Conservation (phyloP, 1,140 invertebrate genomes). For the Cherax quadricarinatus region DNA sequence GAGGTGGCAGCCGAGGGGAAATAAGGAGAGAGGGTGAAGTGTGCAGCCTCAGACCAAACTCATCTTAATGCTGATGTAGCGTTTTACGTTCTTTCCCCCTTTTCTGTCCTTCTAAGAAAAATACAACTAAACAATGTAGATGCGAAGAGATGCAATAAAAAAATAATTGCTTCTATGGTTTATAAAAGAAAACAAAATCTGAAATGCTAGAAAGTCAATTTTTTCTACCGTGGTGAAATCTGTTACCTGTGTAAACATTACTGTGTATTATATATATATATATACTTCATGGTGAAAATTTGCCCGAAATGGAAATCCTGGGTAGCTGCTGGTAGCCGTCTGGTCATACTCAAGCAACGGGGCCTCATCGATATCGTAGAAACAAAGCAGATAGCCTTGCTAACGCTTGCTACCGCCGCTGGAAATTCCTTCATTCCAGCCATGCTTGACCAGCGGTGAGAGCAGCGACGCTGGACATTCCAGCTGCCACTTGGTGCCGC, state of each 20-base stretch:
- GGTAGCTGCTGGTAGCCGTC: too few relatives aligned
- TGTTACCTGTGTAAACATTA: too few relatives aligned
- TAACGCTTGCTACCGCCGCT: conserved; percentile 38
- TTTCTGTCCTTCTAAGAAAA: not conserved
- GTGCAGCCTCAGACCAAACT: not conserved
- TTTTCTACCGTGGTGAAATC: too few relatives aligned
- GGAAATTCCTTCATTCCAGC: conserved; percentile 70
- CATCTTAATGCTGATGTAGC: not conserved
- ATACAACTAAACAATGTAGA: not conserved
- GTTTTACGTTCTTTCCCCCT: not conserved
- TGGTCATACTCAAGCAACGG: not conserved
- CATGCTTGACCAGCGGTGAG: conserved; percentile 67
- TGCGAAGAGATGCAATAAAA: too few relatives aligned
- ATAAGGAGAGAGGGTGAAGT: conserved; percentile 12
- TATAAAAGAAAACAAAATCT: too few relatives aligned
- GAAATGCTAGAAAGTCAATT: too few relatives aligned
- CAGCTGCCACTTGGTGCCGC: conserved; percentile 67
- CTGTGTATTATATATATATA: too few relatives aligned
- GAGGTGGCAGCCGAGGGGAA: conserved; percentile 13
- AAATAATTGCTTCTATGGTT: too few relatives aligned
- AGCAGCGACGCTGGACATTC: conserved; percentile 57
- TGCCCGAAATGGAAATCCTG: too few relatives aligned
- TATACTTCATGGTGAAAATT: too few relatives aligned
- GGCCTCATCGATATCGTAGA: conserved; percentile 42
- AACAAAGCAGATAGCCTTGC: conserved; percentile 30